Percentiles rank a stretch among this genome's conserved stretches.
Conservation (phyloP, 2,888 invertebrate genomes). For the Arrhopalites spinosus region DNA sequence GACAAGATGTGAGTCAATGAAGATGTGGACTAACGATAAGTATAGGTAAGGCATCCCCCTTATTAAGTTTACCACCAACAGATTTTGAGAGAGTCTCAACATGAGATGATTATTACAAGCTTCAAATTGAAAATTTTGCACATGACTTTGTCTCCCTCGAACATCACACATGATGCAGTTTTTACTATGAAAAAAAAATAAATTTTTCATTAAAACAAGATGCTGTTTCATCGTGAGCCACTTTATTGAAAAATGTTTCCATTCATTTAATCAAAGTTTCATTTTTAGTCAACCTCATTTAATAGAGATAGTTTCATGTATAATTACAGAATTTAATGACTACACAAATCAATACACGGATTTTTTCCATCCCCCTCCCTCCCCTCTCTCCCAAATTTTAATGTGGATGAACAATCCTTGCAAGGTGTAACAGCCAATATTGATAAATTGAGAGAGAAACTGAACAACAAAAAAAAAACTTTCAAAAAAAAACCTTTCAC, state of each 20-base stretch:
- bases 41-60: too few relatives aligned
- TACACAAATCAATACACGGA: background rate
- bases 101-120: too few relatives aligned
- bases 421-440: background rate
- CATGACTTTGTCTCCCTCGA: too few relatives aligned
- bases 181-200: too few relatives aligned
- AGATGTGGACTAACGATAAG: too few relatives aligned
- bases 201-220: too few relatives aligned
- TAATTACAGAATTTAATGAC: background rate
- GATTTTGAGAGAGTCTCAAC: too few relatives aligned
- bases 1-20: too few relatives aligned
- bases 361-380: background rate
- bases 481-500: background rate
- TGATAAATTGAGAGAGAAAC: background rate
- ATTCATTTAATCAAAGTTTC: too few relatives aligned
- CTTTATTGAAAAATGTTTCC: background rate
- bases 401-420: conserved; percentile 3
- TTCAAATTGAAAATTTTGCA: too few relatives aligned
- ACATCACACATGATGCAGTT: too few relatives aligned
- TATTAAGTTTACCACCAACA: too few relatives aligned
- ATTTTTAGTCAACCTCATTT: background rate
- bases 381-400: background rate
- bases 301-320: conserved; percentile 2
- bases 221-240: conserved; percentile 12
- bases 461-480: background rate